These are phyloP conservation scores for Pseudomyrmex concolor DNA, from an alignment of 1,140 invertebrate species.

Conservation along the genomic window DNA sequence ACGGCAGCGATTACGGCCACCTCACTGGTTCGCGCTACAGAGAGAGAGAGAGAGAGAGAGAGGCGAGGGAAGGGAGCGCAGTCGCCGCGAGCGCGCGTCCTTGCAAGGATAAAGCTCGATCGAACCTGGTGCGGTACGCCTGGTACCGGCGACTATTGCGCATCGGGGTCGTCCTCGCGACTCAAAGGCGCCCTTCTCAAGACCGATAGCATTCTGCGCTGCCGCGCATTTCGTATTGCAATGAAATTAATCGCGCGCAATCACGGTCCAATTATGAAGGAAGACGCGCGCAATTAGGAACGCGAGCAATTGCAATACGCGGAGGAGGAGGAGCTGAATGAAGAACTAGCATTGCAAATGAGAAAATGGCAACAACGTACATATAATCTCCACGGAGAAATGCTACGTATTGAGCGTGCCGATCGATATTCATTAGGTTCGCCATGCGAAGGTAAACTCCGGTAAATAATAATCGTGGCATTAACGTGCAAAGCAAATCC, in stretches of 20 bases:
- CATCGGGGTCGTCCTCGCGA: constrained; percentile 14
- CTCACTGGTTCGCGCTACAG: constrained; percentile 24
- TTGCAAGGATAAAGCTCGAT: constrained; percentile 81
- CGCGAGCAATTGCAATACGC: constrained; percentile 21
- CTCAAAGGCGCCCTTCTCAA: constrained; percentile 20
- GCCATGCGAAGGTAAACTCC: too few relatives aligned
- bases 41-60: background rate
- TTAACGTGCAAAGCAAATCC: background rate
- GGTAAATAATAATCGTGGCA: background rate
- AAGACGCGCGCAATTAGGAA: constrained; percentile 1
- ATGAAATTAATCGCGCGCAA: constrained; percentile 57
- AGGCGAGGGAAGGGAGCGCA: background rate
- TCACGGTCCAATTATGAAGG: constrained; percentile 52
- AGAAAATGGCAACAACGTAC: constrained; percentile 6
- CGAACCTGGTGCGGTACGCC: constrained; percentile 23
- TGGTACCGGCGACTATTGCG: constrained; percentile 52
- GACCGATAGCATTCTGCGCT: constrained; percentile 43
- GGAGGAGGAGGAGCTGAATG: background rate
- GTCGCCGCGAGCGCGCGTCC: constrained; percentile 71
- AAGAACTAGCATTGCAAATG: background rate
- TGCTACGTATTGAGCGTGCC: background rate
- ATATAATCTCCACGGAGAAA: background rate
- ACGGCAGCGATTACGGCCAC: constrained; percentile 77
- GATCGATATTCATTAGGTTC: constrained; percentile 25
- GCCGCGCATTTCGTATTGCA: constrained; percentile 32